Conservation (phyloP, 2,113 vertebrate genomes). For the Mesitornis unicolor region DNA sequence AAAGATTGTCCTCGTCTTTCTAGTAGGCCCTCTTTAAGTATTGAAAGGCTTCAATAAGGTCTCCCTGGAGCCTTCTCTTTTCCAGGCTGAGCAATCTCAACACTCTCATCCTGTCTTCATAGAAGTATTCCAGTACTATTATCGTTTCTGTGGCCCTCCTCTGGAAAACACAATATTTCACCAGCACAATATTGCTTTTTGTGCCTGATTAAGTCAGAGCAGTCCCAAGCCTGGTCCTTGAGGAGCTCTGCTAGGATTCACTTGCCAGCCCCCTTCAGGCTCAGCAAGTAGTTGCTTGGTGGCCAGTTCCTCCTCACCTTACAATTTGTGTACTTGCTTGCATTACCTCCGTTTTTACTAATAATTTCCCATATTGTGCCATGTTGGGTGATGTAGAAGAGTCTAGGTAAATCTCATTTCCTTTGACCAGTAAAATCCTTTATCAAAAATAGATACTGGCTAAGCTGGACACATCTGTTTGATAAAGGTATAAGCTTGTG, state of each 20-base stretch:
- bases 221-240: background rate
- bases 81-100: no score
- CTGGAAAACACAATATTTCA: no score
- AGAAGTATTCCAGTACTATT: no score
- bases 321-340: background rate
- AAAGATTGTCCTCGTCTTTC: no score
- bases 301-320: background rate
- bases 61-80: no score
- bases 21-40: no score
- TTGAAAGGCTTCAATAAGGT: no score
- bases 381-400: background rate
- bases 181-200: background rate
- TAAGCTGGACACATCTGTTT: background rate
- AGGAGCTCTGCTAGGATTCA: background rate
- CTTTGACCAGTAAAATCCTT: background rate
- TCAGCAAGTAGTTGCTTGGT: background rate
- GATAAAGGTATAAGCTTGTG: background rate
- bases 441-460: background rate
- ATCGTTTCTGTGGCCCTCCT: no score
- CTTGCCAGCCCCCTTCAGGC: background rate
- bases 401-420: background rate
- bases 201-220: background rate
- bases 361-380: background rate
- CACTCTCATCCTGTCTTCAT: no score
- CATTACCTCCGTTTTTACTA: background rate